Evolutionary conservation across 2,113 vertebrate genomes (phyloP), one percentile per base, ranked within the genome.

Genomic region (Holacanthus passer): DNA sequence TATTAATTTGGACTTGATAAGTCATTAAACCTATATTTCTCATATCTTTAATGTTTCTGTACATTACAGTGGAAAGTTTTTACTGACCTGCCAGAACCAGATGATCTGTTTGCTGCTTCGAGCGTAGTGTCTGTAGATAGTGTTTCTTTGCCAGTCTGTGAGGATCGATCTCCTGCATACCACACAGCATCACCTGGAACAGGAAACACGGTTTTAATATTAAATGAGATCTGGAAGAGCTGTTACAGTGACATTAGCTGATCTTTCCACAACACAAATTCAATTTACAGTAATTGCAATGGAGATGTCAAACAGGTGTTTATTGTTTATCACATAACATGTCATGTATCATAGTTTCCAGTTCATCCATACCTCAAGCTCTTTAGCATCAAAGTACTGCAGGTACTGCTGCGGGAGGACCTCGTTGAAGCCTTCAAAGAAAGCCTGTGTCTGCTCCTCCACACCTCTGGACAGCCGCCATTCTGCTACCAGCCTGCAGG

Each of bases 131-230:
- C 98, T 95, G 93, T 99, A 99, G 93, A 99, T 99, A 41, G 97
- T 94, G 89, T 96, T 97, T 62, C 96, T 97, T 84, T 99, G 98
- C 98, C 98, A 99, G 92, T 99, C 98, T 60, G 93, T 95, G 59
- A 99, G 87, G 89, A n/a, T 99, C 98, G 0, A 99, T 99, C 88
- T 99, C 98, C 90, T 99, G 98, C 98, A 99, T 99, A 67, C 98
- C 98, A 90, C 98, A 99, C 24, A 99, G 95, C 94, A 99, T 97
- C 63, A 99, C 98, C 98, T 99, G 69, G 1, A 65, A 35, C 22
- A 71, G 22, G 8, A 77, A 17, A 87, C 17, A 43, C 0, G 8
- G 4, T 35, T 20, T 39, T 32, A 0, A 60, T 6, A 27, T 47
- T 17, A 1, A 72, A 72, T 24, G 1, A 56, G n/a, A n/a, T n/a